These are phyloP conservation scores for Acrocyrtus sp. DNA, from an alignment of 2,888 invertebrate genomes.

Conservation along the genomic window DNA sequence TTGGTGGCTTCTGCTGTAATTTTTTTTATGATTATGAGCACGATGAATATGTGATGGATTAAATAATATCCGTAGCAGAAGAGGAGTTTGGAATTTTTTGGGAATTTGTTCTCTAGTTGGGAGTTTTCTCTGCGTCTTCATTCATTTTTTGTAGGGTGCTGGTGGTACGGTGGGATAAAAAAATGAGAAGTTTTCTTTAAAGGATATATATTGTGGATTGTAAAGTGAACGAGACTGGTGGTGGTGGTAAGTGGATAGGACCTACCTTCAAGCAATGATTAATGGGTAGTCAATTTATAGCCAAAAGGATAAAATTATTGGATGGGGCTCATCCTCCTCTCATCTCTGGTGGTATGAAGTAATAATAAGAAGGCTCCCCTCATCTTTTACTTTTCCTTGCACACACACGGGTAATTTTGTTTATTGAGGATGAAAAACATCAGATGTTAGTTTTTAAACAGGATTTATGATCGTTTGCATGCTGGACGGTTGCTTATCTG, in stretches of 20 bases:
- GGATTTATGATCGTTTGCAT: slow-evolving; percentile 50
- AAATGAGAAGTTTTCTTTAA: neutral
- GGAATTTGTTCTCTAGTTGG: neutral
- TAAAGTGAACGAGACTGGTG: slow-evolving; percentile 9
- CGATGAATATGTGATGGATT: slow-evolving; percentile 23
- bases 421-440: neutral
- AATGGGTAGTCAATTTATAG: slow-evolving; percentile 53
- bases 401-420: neutral
- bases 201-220: neutral
- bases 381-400: too few species aligned
- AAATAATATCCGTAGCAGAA: slow-evolving; percentile 22
- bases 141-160: neutral
- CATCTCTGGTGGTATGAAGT: neutral
- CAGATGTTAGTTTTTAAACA: too few species aligned
- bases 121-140: neutral
- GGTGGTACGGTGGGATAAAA: neutral
- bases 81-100: slow-evolving; percentile 35
- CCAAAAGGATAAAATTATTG: slow-evolving; percentile 48
- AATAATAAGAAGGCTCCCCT: neutral
- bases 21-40: slow-evolving; percentile 41
- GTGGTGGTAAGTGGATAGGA: slow-evolving; percentile 35
- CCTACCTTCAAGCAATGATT: slow-evolving; percentile 48
- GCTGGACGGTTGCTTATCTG: slow-evolving; percentile 22
- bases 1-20: slow-evolving; percentile 49
- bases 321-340: slow-evolving; percentile 26